Base-by-base conservation (phyloP, 2,888 invertebrate genomes). In the Cryptophagus acutangulus region DNA sequence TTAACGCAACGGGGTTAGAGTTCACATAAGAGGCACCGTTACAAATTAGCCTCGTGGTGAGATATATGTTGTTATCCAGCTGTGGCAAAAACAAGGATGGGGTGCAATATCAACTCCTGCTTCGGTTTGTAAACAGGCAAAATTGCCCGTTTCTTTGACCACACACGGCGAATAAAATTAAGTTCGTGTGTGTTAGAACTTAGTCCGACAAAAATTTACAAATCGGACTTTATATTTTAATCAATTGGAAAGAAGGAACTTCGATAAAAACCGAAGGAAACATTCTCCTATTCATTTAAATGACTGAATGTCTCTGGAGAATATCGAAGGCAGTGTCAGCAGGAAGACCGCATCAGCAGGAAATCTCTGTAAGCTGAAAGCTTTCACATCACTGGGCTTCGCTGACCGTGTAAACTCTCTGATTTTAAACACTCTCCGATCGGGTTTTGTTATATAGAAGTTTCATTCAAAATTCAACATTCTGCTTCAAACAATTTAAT, bases 41-140 rank as follows among this genome's bases (percentile, higher is more conserved):
- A 53, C 54, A 56, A 59, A 59, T 59, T 59, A 58, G 52, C 47
- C 52, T 45, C 48, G 45, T 38, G 44, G 46, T 45, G 54, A 57
- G 53, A 55, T 58, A 56, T 51, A 56, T 57, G 54, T 51, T 55
- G 55, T 52, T 55, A 52, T 54, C 51, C 47, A 40, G 36, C 49
- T 26, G 26, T 26, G 12, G 12, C 51, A 53, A 52, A 47, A 45
- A 53, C 44, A 39, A 40, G 36, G 46, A 49, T 41, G 47, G 45
- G 43, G 45, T 38, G 43, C 37, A 40, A 42, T 40, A 38, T 31
- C 38, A 43, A 44, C 43, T 48, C 46, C 49, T 49, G 45, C 43
- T 46, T 36, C 40, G 38, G 45, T 43, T 46, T 46, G 51, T 57
- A 57, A 52, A 49, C 56, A 54, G 48, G 51, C 48, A 45, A 47